phyloP scores from a whole-genome alignment of 2,888 invertebrate genomes.

The Peribatodes rhomboidaria region DNA sequence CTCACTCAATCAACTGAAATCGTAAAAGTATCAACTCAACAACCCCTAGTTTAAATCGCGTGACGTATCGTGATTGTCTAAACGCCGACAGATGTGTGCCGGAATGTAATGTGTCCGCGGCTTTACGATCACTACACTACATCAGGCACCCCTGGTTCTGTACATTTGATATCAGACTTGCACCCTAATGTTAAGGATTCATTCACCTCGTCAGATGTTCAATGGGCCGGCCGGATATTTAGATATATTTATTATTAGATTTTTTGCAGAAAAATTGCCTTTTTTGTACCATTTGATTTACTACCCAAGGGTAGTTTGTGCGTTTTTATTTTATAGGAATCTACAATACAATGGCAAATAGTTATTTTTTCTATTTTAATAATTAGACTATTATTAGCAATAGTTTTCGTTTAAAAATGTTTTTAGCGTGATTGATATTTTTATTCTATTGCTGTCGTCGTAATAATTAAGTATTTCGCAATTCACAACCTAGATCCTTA shows the following conservation, averaged over 20 bases:
- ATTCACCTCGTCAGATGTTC: constrained; percentile 86
- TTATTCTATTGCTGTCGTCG: not conserved
- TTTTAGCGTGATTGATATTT: not conserved
- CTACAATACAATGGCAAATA: no score
- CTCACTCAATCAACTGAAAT: not conserved
- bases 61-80: constrained; percentile 86
- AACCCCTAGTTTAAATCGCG: constrained; percentile 68
- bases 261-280: constrained; percentile 71
- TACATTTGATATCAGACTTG: constrained; percentile 49
- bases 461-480: not conserved
- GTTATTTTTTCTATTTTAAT: no score
- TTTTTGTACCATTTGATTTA: constrained; percentile 72
- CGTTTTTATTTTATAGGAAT: not conserved
- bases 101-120: constrained; percentile 84
- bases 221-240: constrained; percentile 77
- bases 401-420: not conserved
- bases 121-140: constrained; percentile 78
- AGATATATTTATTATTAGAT: constrained; percentile 28
- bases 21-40: constrained; percentile 64
- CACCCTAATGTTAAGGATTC: constrained; percentile 75
- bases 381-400: no score
- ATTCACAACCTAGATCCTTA: not conserved
- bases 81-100: constrained; percentile 85
- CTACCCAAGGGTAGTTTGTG: constrained; percentile 54
- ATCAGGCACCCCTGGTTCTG: constrained; percentile 55